Evolutionary conservation across 2,888 invertebrate species (phyloP), one percentile per base, ranked within the genome.

Genomic region (Lymantria monacha): DNA sequence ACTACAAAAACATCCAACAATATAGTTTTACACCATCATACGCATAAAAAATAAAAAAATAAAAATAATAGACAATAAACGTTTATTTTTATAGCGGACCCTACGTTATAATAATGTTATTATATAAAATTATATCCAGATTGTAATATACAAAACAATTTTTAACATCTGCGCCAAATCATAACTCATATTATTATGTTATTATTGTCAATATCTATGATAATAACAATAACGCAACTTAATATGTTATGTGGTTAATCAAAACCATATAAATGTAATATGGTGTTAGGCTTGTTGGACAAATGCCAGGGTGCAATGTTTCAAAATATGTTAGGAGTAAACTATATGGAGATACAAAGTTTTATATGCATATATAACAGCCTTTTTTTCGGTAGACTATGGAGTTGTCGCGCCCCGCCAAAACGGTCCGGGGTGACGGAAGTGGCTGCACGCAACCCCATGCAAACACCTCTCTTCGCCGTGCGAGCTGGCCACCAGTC

Each of bases 191-290:
- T 46, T 48, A 41, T 48, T 13, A 14, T 12, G 10, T 42, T 31
- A 52, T 53, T 49, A 53, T 49, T 53, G 46, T 46, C 48, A 48
- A 45, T 38, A 13, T 42, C 9, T 33, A 53, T 53, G 30, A 53
- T 49, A 33, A 49, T 53, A 69, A 51, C 42, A 42, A 44, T 56
- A 55, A 14, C 8, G 15, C 14, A 46, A 55, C 49, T 63, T 66
- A 57, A 64, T 64, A 47, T 48, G 40, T 31, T 12, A 11, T 45
- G 48, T 53, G 59, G 66, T 63, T 63, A 55, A 66, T 66, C 53
- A 62, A 62, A 69, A 44, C 30, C 46, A 55, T 53, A 45, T 66
- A 61, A 59, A 46, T 40, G 45, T 48, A 46, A 12, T 42, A 38
- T 41, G 10, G 45, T 14, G 42, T 22, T 41, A 14, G 33, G 5